Percentiles rank a stretch among this genome's conserved stretches.
Conservation (phyloP, 2,113 vertebrate genomes). For the Xiphias gladius region DNA sequence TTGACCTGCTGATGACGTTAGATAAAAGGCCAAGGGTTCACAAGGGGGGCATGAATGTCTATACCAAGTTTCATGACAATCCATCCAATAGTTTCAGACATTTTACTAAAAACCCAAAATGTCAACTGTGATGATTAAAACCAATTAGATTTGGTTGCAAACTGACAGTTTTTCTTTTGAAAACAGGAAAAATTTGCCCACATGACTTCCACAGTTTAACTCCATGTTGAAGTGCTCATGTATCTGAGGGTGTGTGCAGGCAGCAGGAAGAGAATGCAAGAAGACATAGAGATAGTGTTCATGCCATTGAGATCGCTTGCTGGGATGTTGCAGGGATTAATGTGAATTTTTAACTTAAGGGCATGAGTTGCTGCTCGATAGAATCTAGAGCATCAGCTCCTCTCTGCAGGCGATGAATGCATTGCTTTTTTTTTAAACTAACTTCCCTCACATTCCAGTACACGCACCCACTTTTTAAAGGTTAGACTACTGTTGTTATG, state of each 20-base stretch:
- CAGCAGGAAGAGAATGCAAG: constrained; percentile 6
- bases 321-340: constrained; percentile 47
- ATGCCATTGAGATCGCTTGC: constrained; percentile 23
- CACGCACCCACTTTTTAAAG: constrained; percentile 19
- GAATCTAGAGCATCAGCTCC: constrained; percentile 51
- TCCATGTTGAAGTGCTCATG: background rate
- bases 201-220: background rate
- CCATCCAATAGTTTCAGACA: too few species aligned
- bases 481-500: constrained; percentile 6
- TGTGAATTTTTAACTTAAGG: constrained; percentile 61
- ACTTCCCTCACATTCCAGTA: constrained; percentile 17
- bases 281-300: constrained; percentile 20
- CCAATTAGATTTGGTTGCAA: background rate
- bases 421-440: background rate
- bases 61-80: too few species aligned
- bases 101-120: background rate
- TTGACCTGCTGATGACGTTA: too few species aligned
- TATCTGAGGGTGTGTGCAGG: background rate
- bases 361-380: constrained; percentile 44
- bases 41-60: too few species aligned
- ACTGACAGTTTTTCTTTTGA: background rate
- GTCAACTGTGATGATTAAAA: background rate
- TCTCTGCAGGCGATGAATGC: constrained; percentile 53
- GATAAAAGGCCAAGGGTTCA: too few species aligned
- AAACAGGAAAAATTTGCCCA: background rate